Evolutionary conservation across 2,113 vertebrate genomes (phyloP).

Genomic region (Proteles cristata): DNA sequence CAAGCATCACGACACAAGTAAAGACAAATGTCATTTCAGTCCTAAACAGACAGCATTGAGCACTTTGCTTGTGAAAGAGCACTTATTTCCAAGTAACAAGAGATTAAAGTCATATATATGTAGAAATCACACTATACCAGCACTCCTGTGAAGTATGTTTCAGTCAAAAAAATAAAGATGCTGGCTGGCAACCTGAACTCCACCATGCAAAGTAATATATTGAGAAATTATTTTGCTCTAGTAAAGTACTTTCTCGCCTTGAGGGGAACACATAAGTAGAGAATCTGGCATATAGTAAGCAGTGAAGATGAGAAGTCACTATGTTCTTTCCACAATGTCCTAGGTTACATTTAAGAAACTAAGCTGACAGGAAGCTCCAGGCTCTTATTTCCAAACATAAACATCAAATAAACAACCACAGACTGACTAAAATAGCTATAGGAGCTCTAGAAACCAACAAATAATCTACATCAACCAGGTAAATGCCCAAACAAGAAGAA

Average conservation of each 20-base stretch:
- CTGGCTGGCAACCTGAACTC: background rate
- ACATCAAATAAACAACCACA: background rate
- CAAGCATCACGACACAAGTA: slow-evolving; percentile 28
- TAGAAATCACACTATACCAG: background rate
- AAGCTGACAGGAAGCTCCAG: background rate
- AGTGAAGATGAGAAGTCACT: background rate
- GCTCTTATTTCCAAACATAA: background rate
- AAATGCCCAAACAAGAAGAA: background rate
- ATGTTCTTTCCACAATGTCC: background rate
- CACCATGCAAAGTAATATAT: background rate
- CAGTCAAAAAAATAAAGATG: background rate
- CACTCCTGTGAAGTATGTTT: background rate
- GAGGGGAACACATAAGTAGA: background rate
- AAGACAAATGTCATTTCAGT: slow-evolving; percentile 40
- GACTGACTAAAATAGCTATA: background rate
- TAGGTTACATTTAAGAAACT: background rate
- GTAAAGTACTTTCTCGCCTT: background rate
- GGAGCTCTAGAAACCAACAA: background rate
- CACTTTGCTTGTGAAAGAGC: background rate
- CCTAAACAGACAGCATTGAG: background rate
- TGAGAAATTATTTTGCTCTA: slow-evolving; percentile 2
- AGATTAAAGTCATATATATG: background rate
- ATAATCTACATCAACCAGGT: background rate
- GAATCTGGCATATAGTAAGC: background rate
- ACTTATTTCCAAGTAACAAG: slow-evolving; percentile 20